phyloP scores from a whole-genome alignment of 2,113 vertebrate species.

The Kryptolebias marmoratus region DNA sequence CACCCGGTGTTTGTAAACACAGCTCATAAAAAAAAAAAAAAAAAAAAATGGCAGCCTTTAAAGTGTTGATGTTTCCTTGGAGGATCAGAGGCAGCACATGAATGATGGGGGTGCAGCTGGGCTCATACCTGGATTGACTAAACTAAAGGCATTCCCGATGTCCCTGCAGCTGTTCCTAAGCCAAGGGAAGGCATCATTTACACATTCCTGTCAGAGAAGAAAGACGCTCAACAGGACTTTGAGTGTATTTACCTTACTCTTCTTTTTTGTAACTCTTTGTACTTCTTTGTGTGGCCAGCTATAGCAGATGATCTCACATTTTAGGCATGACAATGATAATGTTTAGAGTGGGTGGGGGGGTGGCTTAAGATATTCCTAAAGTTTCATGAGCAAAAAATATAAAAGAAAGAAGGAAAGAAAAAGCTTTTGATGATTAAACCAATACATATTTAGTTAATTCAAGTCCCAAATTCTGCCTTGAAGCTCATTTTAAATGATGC shows the following conservation, averaged over 20 bases:
- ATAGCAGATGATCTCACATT: conserved; percentile 63
- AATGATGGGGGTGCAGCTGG: conserved; percentile 71
- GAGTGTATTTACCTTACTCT: conserved; percentile 66
- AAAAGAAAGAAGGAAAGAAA: too few species aligned
- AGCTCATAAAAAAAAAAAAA: conserved; percentile 54
- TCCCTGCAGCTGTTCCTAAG: conserved; percentile 56
- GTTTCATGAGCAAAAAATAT: too few species aligned
- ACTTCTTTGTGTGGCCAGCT: conserved; percentile 39
- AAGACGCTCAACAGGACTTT: conserved; percentile 63
- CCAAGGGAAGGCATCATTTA: conserved; percentile 46
- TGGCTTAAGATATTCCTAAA: too few species aligned
- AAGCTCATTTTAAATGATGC: too few species aligned
- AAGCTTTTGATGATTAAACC: too few species aligned
- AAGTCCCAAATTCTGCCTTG: too few species aligned
- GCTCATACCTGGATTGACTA: conserved; percentile 60
- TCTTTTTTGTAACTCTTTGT: conserved; percentile 46
- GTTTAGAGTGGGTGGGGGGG: conserved; percentile 14
- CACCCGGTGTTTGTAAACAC: conserved; percentile 77
- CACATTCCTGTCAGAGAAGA: conserved; percentile 65
- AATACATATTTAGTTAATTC: too few species aligned
- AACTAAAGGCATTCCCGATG: conserved; percentile 34
- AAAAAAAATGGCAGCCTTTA: conserved; percentile 62
- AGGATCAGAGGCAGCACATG: conserved; percentile 63
- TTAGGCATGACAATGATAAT: conserved; percentile 39
- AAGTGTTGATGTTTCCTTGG: conserved; percentile 67